phyloP scores from a whole-genome alignment of 2,113 vertebrate species.

The Illadopsis cleaveri region DNA sequence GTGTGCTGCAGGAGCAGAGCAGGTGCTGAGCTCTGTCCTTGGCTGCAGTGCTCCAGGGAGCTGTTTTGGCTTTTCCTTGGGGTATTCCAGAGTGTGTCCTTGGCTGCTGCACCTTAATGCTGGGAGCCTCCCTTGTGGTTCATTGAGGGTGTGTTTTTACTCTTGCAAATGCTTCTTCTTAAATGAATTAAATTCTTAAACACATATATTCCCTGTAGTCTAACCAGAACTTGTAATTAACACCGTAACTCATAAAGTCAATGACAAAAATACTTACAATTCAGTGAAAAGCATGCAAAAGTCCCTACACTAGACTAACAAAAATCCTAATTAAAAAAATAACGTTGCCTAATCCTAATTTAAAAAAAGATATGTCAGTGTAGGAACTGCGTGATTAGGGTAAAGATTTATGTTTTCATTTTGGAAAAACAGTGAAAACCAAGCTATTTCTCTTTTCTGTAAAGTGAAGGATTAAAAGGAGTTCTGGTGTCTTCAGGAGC shows the following conservation, averaged over 20 bases:
- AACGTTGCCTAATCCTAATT: not conserved
- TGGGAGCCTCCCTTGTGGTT: not conserved
- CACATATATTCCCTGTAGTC: not conserved
- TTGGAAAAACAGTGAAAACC: not conserved
- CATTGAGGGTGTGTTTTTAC: not conserved
- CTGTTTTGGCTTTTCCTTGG: not conserved
- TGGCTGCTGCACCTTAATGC: not conserved
- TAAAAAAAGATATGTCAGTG: not conserved
- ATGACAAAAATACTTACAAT: not conserved
- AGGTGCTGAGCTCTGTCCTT: not conserved
- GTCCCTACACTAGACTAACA: not conserved
- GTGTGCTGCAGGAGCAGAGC: not conserved
- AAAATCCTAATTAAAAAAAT: not conserved
- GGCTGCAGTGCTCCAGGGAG: not conserved
- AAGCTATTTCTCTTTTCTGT: not conserved
- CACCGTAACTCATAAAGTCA: not conserved
- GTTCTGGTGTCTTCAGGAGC: not conserved
- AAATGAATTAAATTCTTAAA: not conserved
- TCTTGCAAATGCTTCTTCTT: not conserved
- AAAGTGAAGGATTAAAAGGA: not conserved
- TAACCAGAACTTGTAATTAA: not conserved
- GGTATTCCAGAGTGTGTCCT: not conserved
- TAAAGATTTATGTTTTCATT: not conserved
- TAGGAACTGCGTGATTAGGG: not conserved
- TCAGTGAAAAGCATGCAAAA: not conserved